A percentile compares a stretch with the other conserved stretches of the same genome.
Evolutionary conservation across 2,888 invertebrate genomes (phyloP).

Genomic region (Dermolepida albohirtum): DNA sequence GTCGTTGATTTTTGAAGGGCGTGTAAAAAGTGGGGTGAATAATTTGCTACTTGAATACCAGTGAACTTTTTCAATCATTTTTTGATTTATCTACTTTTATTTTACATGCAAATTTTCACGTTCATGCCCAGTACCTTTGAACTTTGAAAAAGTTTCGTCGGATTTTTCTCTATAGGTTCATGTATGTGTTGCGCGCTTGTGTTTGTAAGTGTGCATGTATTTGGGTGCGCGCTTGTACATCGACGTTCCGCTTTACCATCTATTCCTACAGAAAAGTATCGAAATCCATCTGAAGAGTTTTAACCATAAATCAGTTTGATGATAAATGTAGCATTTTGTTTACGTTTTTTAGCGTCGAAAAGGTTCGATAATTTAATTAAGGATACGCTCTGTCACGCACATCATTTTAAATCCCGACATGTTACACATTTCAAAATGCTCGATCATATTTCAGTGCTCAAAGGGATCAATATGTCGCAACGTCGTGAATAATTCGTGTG

Average conservation of each 20-base stretch:
- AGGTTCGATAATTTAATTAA: conserved; percentile 20
- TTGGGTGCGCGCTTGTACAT: neutral
- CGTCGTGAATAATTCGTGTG: neutral
- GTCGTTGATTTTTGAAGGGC: conserved; percentile 13
- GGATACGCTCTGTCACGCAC: neutral
- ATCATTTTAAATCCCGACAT: conserved; percentile 10
- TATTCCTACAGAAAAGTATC: conserved; percentile 8
- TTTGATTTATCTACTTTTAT: conserved; percentile 42
- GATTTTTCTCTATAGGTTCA: conserved; percentile 4
- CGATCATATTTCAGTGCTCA: neutral
- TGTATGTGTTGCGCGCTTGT: neutral
- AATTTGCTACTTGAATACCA: conserved; percentile 10
- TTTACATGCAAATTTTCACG: conserved; percentile 36
- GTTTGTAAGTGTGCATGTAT: neutral
- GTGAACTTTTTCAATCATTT: conserved; percentile 43
- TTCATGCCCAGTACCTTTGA: conserved; percentile 29
- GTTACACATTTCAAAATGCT: conserved; percentile 1
- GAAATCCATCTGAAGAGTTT: conserved; percentile 3
- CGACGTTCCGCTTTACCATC: neutral
- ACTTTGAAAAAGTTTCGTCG: conserved; percentile 22
- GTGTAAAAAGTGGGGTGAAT: conserved; percentile 33
- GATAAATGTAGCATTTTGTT: conserved; percentile 30
- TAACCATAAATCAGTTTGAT: conserved; percentile 23
- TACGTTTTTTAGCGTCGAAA: conserved; percentile 7
- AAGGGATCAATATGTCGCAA: neutral